Evolutionary conservation across 2,797 vertebrate genomes (phyloP).

Genomic region (Anguilla marmorata): DNA sequence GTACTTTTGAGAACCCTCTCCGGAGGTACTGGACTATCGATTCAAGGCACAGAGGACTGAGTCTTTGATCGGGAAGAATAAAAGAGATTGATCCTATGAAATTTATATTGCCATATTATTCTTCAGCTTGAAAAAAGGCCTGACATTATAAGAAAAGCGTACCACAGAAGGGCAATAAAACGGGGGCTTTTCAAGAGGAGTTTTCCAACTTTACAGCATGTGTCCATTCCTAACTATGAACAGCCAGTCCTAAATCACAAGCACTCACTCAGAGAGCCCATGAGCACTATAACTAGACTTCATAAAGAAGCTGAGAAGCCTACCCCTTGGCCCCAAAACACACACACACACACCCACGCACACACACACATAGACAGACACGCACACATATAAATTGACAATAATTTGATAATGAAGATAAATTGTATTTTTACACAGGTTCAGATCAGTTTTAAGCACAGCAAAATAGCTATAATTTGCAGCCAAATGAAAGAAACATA

Average conservation of each 20-base stretch:
- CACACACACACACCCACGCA: not conserved
- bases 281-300: conserved; percentile 11
- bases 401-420: not conserved
- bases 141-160: conserved; percentile 29
- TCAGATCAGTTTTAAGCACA: not conserved
- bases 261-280: not conserved
- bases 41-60: conserved; percentile 49
- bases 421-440: not conserved
- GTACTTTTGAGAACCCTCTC: conserved; percentile 16
- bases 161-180: conserved; percentile 37
- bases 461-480: not conserved
- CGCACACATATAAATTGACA: not conserved
- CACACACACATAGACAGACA: not conserved
- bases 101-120: conserved; percentile 57
- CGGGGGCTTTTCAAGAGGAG: conserved; percentile 31
- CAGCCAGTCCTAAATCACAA: conserved; percentile 28
- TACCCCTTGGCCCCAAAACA: not conserved
- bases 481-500: not conserved
- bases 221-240: conserved; percentile 25
- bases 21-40: conserved; percentile 26
- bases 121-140: conserved; percentile 37
- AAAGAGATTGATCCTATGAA: conserved; percentile 64
- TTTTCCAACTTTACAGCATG: conserved; percentile 38
- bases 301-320: not conserved
- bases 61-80: conserved; percentile 69